Percentiles rank a stretch among this genome's conserved stretches.
Evolutionary conservation across 2,113 vertebrate genomes (phyloP).

Genomic region (Ictalurus furcatus): DNA sequence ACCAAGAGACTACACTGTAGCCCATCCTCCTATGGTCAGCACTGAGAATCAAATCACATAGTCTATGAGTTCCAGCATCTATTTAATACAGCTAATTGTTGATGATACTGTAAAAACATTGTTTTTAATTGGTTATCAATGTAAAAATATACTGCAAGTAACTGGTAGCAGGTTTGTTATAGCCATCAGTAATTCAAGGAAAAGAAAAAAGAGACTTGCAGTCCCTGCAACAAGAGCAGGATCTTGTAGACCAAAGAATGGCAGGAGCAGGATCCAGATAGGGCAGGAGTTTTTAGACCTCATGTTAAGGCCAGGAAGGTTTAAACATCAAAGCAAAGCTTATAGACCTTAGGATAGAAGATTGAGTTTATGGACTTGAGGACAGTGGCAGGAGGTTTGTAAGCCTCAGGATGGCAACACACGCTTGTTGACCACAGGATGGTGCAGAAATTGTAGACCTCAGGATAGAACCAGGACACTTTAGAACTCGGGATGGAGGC

Average conservation of each 20-base stretch:
- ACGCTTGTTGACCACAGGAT: neutral
- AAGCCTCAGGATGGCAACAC: neutral
- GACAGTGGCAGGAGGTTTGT: neutral
- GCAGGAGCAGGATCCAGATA: neutral
- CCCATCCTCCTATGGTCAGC: neutral
- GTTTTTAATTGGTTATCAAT: neutral
- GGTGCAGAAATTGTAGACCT: neutral
- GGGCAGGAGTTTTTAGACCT: neutral
- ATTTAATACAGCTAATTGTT: neutral
- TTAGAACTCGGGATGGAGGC: neutral
- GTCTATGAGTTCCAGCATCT: neutral
- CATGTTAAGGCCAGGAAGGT: neutral
- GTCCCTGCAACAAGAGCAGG: neutral
- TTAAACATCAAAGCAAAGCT: neutral
- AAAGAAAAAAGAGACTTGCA: neutral
- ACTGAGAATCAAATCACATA: neutral
- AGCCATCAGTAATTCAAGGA: neutral
- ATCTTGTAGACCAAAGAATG: neutral
- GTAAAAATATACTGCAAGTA: neutral
- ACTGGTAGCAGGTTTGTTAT: neutral
- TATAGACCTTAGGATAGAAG: neutral
- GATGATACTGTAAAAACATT: neutral
- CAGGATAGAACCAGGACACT: neutral
- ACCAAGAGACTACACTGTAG: neutral
- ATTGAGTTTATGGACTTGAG: neutral